These are phyloP conservation scores for Choreutis nemorana DNA, from an alignment of 2,888 invertebrate genomes.

Conservation along the genomic window DNA sequence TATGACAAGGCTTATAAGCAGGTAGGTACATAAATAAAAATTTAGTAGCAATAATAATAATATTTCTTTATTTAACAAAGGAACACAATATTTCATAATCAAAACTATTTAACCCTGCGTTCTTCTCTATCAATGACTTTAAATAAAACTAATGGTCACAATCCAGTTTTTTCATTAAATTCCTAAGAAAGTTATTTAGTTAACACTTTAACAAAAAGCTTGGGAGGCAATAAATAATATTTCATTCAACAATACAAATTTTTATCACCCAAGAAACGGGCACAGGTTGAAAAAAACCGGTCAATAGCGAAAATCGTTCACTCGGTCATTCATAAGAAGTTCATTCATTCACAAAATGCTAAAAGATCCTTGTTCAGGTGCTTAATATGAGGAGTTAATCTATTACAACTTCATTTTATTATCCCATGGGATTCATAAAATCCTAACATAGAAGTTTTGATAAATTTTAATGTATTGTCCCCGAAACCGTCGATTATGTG, in stretches of 20 bases:
- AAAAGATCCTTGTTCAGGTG: conserved; percentile 24
- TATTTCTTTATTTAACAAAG: too few species aligned
- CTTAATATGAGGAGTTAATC: conserved; percentile 34
- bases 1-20: too few species aligned
- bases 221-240: conserved; percentile 48
- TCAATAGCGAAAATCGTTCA: conserved; percentile 12
- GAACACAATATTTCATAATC: too few species aligned
- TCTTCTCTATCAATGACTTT: too few species aligned
- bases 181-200: too few species aligned
- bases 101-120: too few species aligned
- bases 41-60: too few species aligned
- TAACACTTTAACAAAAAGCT: too few species aligned
- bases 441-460: too few species aligned
- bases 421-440: conserved; percentile 58
- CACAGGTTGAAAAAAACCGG: conserved; percentile 45
- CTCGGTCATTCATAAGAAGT: conserved; percentile 21
- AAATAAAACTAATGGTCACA: background rate
- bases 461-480: too few species aligned
- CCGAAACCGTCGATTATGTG: too few species aligned
- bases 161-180: background rate
- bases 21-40: too few species aligned
- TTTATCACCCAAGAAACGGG: conserved; percentile 39
- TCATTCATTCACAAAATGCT: conserved; percentile 39
- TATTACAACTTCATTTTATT: conserved; percentile 48
- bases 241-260: conserved; percentile 52